Percentiles rank a stretch among this genome's conserved stretches.
Evolutionary conservation across 2,113 vertebrate species (phyloP).

Genomic region (Forbesichthys papilliferus): DNA sequence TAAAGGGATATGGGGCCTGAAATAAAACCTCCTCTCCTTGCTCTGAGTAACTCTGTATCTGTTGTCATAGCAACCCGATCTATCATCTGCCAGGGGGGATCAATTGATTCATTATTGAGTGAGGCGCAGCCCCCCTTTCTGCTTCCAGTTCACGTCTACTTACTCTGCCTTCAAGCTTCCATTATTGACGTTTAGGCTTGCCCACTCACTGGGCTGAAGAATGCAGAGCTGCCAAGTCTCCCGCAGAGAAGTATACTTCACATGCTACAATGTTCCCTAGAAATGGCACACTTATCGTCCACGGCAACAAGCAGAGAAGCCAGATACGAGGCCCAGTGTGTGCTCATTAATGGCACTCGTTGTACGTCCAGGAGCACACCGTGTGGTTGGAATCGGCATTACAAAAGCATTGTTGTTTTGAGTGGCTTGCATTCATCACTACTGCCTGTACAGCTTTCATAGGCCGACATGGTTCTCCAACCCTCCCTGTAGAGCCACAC

Average conservation of each 20-base stretch:
- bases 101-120: constrained; percentile 78
- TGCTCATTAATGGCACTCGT: too few relatives aligned
- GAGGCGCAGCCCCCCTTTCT: constrained; percentile 62
- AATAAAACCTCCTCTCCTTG: constrained; percentile 39
- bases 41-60: constrained; percentile 63
- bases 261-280: constrained; percentile 28
- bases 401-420: too few relatives aligned
- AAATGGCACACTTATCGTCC: constrained; percentile 16
- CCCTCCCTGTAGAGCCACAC: too few relatives aligned
- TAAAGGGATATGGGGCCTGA: constrained; percentile 30
- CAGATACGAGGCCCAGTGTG: background rate
- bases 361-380: too few relatives aligned
- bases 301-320: background rate
- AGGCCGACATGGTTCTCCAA: too few relatives aligned
- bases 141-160: constrained; percentile 73
- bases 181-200: constrained; percentile 66
- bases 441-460: too few relatives aligned
- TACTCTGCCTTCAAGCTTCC: constrained; percentile 65
- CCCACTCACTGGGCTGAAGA: constrained; percentile 59
- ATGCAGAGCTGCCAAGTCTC: constrained; percentile 53
- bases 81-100: constrained; percentile 70
- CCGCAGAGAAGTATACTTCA: constrained; percentile 41
- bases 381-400: too few relatives aligned
- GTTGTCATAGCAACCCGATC: constrained; percentile 73
- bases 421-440: too few relatives aligned